Base-by-base conservation (phyloP, 2,113 vertebrate genomes). In the Sinosuthora webbiana region DNA sequence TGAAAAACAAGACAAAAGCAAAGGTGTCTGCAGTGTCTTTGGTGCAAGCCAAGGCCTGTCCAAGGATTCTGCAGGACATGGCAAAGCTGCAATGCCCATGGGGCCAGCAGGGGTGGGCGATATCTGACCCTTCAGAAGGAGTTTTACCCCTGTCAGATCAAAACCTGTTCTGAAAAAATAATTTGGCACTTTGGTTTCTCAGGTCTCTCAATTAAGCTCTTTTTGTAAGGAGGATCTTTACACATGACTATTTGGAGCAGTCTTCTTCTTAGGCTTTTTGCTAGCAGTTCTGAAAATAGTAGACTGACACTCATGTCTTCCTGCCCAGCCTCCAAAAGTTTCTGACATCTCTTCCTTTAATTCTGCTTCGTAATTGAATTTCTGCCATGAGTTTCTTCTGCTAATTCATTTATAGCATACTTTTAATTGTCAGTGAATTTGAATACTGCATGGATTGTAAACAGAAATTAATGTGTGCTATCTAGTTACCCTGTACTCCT, bases 341-440 rank as follows among this genome's bases (percentile, higher is more conserved):
- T 93, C 84, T 80, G 93, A 62, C 47, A 83, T 90, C 68, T 90
- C 82, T 94, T 95, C 91, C 89, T 96, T 94, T 96, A 95, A 87
- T 94, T 92, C 89, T 89, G 86, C 70, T 79, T 85, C 27, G 92
- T 95, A 93, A 91, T 96, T 96, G 59, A 84, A 91, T 91, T 96
- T 94, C 62, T 95, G 49, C 74, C 62, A 41, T 83, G 80, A 94
- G 47, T 85, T 96, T 80, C 50, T 95, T 92, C 81, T 95, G 89
- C 37, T 94, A 94, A 96, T 96, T 96, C 81, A 87, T 62, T 96
- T 92, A 85, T 79, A 53, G 49, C 50, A 77, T 62, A 63, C 71
- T 97, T 95, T 94, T 94, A 93, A 96, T 76, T 95, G 81, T 50
- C 80, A 65, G 24, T 87, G 62, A 63, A 87, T 96, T 88, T 73